A percentile compares a stretch with the other conserved stretches of the same genome.
Conservation (phyloP, 30 jellyfish, hydroid and myxozoan genomes). For the Turritopsis rubra region DNA sequence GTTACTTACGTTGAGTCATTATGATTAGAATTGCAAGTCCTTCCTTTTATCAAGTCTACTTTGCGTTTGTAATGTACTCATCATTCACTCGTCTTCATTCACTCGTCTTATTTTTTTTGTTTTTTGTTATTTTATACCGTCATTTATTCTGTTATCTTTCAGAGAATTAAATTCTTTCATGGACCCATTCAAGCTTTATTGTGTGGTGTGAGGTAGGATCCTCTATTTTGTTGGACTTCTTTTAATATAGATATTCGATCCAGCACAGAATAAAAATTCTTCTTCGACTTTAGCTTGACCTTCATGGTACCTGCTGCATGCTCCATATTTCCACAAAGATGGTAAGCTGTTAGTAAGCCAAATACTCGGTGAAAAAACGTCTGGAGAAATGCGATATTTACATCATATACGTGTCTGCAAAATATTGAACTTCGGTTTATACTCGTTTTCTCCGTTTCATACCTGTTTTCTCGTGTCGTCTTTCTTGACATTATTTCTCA, state of each 20-base stretch:
- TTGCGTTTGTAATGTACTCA: no score
- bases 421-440: no score
- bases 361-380: no score
- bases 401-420: no score
- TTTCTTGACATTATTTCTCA: neutral
- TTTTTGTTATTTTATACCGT: neutral
- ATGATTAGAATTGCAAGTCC: neutral
- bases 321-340: slow-evolving; percentile 76
- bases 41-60: no score
- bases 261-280: neutral
- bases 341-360: slow-evolving; percentile 59
- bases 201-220: slow-evolving; percentile 60
- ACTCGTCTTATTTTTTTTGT: no score
- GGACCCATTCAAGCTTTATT: slow-evolving; percentile 71
- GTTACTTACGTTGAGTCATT: neutral
- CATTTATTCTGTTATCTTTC: slow-evolving; percentile 14
- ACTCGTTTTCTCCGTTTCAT: no score
- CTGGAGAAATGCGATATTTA: no score
- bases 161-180: slow-evolving; percentile 61
- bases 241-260: neutral
- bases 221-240: neutral
- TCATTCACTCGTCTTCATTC: no score
- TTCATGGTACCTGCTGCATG: slow-evolving; percentile 86
- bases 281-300: slow-evolving; percentile 36
- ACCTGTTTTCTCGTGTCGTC: neutral